Evolutionary conservation across 2,888 invertebrate genomes (phyloP).

Genomic region (Epinotia demarniana): DNA sequence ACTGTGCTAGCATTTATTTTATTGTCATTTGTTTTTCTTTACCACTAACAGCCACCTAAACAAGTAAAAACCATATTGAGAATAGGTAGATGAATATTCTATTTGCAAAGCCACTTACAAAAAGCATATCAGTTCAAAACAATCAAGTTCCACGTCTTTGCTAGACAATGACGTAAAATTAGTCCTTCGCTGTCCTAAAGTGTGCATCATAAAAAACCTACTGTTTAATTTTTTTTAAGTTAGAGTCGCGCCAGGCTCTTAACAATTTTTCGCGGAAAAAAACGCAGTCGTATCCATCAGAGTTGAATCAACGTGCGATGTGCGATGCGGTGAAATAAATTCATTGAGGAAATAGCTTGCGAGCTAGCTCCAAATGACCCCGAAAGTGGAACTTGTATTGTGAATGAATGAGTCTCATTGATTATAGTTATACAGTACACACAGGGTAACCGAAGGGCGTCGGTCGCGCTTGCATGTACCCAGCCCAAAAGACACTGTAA

Average conservation of each 20-base stretch:
- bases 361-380: conserved; percentile 76
- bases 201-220: conserved; percentile 46
- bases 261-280: conserved; percentile 44
- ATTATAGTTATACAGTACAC: conserved; percentile 72
- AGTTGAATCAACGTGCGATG: conserved; percentile 30
- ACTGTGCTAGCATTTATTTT: background rate
- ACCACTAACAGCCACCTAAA: conserved; percentile 1
- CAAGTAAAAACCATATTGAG: background rate
- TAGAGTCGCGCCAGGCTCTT: background rate
- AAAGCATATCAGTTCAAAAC: conserved; percentile 4
- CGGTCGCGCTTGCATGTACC: conserved; percentile 62
- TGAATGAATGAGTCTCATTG: conserved; percentile 82
- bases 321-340: conserved; percentile 47
- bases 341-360: conserved; percentile 66
- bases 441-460: conserved; percentile 77
- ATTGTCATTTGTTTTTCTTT: background rate
- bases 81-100: conserved; percentile 18
- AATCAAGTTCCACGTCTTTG: conserved; percentile 27
- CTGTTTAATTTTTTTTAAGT: conserved; percentile 47
- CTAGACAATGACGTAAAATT: conserved; percentile 38
- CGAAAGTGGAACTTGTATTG: conserved; percentile 76
- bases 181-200: conserved; percentile 40
- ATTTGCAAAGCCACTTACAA: conserved; percentile 13
- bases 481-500: conserved; percentile 53
- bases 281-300: conserved; percentile 16